Percentiles rank a stretch among this genome's conserved stretches.
Evolutionary conservation across 2,113 vertebrate species (phyloP).

Genomic region (Gymnocephalus cernua): DNA sequence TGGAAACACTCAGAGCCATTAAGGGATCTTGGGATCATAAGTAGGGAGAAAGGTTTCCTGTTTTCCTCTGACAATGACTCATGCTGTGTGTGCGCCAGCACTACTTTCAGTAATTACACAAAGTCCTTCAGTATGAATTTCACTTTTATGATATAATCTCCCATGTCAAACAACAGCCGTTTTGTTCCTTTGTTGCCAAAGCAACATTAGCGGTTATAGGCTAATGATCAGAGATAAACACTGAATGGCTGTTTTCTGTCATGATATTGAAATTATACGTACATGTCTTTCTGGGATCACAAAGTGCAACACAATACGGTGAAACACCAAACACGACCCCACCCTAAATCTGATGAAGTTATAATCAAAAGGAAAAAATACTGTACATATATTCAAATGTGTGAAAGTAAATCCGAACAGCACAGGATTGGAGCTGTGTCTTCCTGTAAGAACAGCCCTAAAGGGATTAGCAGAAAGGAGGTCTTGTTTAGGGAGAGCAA

Average conservation of each 20-base stretch:
- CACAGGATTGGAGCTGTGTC: conserved; percentile 27
- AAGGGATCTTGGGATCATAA: conserved; percentile 47
- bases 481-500: conserved; percentile 46
- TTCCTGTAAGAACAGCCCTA: conserved; percentile 38
- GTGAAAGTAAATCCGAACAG: conserved; percentile 38
- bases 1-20: conserved; percentile 54
- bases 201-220: conserved; percentile 68
- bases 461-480: conserved; percentile 48
- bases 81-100: conserved; percentile 55
- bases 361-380: conserved; percentile 50
- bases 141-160: conserved; percentile 79
- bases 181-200: conserved; percentile 74
- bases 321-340: conserved; percentile 27
- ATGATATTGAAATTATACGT: conserved; percentile 52
- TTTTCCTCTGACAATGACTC: conserved; percentile 73
- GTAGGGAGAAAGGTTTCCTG: conserved; percentile 57
- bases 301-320: conserved; percentile 56
- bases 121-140: conserved; percentile 70
- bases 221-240: conserved; percentile 47
- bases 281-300: conserved; percentile 28
- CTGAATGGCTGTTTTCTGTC: conserved; percentile 56
- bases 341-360: conserved; percentile 47
- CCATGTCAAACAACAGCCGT: conserved; percentile 71
- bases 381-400: conserved; percentile 39
- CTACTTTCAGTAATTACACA: conserved; percentile 74